Conservation (phyloP, 2,113 vertebrate species). For the Cynoglossus semilaevis region DNA sequence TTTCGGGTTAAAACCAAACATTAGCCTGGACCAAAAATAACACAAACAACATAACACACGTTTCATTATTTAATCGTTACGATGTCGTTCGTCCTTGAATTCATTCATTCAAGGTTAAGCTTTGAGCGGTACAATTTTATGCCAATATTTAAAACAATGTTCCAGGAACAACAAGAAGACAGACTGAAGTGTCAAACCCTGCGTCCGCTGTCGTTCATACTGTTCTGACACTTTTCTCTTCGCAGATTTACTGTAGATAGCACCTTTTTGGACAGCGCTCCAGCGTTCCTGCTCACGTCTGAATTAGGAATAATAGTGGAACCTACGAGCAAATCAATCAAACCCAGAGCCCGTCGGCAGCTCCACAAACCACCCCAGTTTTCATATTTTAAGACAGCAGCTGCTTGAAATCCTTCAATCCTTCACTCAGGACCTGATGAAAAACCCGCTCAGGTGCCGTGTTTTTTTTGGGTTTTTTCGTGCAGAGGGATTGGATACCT, state of each 20-base stretch:
- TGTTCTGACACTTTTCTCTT: background rate
- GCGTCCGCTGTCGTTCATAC: too few relatives aligned
- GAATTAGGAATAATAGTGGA: slow-evolving; percentile 8
- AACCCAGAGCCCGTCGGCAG: background rate
- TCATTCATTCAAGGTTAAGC: too few relatives aligned
- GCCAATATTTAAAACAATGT: too few relatives aligned
- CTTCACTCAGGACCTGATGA: slow-evolving; percentile 25
- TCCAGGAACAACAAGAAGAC: too few relatives aligned
- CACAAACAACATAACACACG: too few relatives aligned
- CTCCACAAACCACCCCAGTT: slow-evolving; percentile 2
- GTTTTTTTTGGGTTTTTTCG: slow-evolving; percentile 27
- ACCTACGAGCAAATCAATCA: slow-evolving; percentile 7
- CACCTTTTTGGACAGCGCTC: background rate
- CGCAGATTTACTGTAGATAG: too few relatives aligned
- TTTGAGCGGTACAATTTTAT: too few relatives aligned
- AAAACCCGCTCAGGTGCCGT: slow-evolving; percentile 40
- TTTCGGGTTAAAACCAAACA: too few relatives aligned
- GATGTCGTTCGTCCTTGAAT: too few relatives aligned
- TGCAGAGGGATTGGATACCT: slow-evolving; percentile 14
- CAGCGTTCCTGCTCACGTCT: slow-evolving; percentile 9
- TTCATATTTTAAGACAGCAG: slow-evolving; percentile 14
- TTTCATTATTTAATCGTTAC: too few relatives aligned
- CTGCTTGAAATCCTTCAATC: slow-evolving; percentile 44
- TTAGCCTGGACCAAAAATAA: too few relatives aligned
- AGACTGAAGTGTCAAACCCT: too few relatives aligned